Evolutionary conservation across 2,113 vertebrate species (phyloP).

Genomic region (Rhadina sibilatrix): DNA sequence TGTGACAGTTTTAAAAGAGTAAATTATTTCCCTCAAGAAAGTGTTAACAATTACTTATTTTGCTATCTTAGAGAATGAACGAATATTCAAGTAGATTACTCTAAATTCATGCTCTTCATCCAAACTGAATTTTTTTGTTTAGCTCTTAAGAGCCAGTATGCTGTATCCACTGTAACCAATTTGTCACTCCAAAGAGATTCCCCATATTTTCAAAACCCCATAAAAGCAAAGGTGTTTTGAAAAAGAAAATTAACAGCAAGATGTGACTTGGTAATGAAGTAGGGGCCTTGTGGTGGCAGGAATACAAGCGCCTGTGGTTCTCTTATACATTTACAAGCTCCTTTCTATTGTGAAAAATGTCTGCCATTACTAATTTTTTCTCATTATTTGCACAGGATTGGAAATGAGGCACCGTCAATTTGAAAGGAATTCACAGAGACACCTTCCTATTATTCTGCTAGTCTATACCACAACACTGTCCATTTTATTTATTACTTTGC

Average conservation of each 20-base stretch:
- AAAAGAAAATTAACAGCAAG: background rate
- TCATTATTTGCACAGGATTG: background rate
- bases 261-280: background rate
- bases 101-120: background rate
- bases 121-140: background rate
- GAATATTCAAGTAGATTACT: background rate
- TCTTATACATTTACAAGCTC: background rate
- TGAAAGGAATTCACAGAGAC: background rate
- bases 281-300: background rate
- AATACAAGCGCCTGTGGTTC: background rate
- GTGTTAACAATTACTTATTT: background rate
- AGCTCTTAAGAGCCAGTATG: background rate
- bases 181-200: background rate
- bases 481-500: conserved; percentile 19
- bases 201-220: background rate
- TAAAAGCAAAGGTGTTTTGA: background rate
- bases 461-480: background rate
- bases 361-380: background rate
- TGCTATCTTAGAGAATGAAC: background rate
- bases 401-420: background rate
- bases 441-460: background rate
- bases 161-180: background rate
- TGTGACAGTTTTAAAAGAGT: background rate
- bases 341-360: background rate
- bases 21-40: background rate